These are phyloP conservation scores for Xylophagus ater DNA, from an alignment of 2,888 invertebrate genomes.

Conservation along the genomic window DNA sequence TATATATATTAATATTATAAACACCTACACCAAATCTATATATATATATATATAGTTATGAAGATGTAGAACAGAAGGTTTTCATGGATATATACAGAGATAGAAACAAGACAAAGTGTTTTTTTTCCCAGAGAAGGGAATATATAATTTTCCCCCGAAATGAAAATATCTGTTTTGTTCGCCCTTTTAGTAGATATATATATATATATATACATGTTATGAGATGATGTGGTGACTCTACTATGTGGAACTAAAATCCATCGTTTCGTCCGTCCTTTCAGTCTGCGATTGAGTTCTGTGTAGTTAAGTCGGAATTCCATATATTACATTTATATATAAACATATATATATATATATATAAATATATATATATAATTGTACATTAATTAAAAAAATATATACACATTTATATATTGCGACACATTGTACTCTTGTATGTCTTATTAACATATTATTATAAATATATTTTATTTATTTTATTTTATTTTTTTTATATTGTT, in stretches of 20 bases:
- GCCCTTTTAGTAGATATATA: background rate
- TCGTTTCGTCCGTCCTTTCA: slow-evolving; percentile 34
- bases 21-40: too few relatives aligned
- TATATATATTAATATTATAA: too few relatives aligned
- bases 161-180: background rate
- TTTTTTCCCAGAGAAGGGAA: too few relatives aligned
- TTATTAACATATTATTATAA: too few relatives aligned
- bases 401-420: background rate
- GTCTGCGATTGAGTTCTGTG: slow-evolving; percentile 41
- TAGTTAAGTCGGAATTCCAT: slow-evolving; percentile 41
- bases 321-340: slow-evolving; percentile 27
- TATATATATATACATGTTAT: slow-evolving; percentile 16
- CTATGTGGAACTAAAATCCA: slow-evolving; percentile 20
- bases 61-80: too few relatives aligned
- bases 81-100: too few relatives aligned
- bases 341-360: slow-evolving; percentile 5
- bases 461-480: background rate
- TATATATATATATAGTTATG: too few relatives aligned
- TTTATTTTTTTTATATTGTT: background rate
- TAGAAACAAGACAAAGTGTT: too few relatives aligned
- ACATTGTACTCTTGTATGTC: background rate
- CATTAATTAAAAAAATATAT: too few relatives aligned
- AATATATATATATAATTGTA: slow-evolving; percentile 1
- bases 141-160: too few relatives aligned
- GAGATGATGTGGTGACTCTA: slow-evolving; percentile 19